A percentile compares a stretch with the other conserved stretches of the same genome.
Conservation (phyloP, 1,140 invertebrate genomes). For the Cyclargus thomasi region DNA sequence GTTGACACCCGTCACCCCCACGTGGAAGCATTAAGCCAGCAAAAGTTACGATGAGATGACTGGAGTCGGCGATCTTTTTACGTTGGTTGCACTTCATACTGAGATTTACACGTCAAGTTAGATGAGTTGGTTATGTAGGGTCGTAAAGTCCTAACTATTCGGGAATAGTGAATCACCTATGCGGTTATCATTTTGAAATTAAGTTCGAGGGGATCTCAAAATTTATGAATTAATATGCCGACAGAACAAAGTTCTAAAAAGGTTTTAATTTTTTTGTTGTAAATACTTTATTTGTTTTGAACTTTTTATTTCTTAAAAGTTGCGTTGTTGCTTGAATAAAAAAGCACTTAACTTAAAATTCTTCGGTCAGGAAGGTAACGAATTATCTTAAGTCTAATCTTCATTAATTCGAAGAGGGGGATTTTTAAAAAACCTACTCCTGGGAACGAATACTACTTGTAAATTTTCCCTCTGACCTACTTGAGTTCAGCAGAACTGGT, state of each 20-base stretch:
- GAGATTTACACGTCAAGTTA: constrained; percentile 28
- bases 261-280: no score
- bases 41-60: constrained; percentile 22
- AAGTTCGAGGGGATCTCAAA: not conserved
- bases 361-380: not conserved
- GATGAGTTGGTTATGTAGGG: constrained; percentile 48
- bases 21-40: constrained; percentile 28
- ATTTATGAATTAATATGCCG: not conserved
- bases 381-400: constrained; percentile 34
- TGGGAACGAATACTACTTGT: constrained; percentile 62
- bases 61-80: constrained; percentile 39
- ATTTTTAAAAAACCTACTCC: constrained; percentile 66
- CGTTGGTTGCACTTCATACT: constrained; percentile 29
- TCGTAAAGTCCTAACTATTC: not conserved
- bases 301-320: not conserved
- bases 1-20: constrained; percentile 41
- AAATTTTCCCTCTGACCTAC: constrained; percentile 73
- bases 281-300: no score
- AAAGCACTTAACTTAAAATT: not conserved
- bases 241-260: no score
- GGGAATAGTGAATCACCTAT: not conserved
- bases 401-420: constrained; percentile 59
- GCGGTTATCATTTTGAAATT: not conserved
- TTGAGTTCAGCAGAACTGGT: constrained; percentile 53
- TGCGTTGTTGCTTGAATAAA: not conserved